These are phyloP conservation scores for Colossoma macropomum DNA, from an alignment of 2,113 vertebrate species.

Conservation along the genomic window DNA sequence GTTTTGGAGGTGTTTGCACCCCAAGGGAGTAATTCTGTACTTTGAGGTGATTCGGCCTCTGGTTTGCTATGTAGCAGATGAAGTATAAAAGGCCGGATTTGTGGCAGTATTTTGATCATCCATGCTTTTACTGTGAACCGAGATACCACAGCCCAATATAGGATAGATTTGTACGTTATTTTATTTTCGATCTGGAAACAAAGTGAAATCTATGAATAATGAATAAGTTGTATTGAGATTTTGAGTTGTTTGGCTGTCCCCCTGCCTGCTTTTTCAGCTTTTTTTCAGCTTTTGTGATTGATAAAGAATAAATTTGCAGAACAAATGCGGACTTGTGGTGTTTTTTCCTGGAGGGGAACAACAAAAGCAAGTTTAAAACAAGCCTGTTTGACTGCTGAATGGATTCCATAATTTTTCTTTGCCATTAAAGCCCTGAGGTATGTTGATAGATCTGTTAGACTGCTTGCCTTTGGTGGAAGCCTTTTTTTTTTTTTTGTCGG, in stretches of 20 bases:
- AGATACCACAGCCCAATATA: background rate
- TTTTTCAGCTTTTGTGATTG: slow-evolving; percentile 18
- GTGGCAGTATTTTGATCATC: slow-evolving; percentile 34
- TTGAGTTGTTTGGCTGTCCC: background rate
- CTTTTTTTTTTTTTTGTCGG: background rate
- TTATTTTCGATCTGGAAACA: background rate
- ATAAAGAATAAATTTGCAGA: slow-evolving; percentile 16
- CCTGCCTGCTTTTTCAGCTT: background rate
- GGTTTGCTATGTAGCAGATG: slow-evolving; percentile 10
- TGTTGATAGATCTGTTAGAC: background rate
- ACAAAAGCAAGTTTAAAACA: background rate
- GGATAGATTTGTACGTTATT: slow-evolving; percentile 21
- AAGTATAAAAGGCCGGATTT: slow-evolving; percentile 20
- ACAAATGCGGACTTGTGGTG: background rate
- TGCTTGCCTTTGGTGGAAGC: background rate
- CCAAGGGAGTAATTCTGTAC: slow-evolving; percentile 34
- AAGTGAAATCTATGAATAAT: slow-evolving; percentile 42
- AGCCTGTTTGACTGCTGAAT: background rate
- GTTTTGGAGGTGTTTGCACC: slow-evolving; percentile 40
- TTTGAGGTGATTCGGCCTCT: slow-evolving; percentile 13
- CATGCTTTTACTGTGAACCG: slow-evolving; percentile 20
- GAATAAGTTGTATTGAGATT: slow-evolving; percentile 12
- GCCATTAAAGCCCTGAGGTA: background rate
- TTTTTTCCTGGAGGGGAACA: background rate
- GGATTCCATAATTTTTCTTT: background rate